Base-by-base conservation (phyloP, 2,113 vertebrate species). In the Epinephelus lanceolatus region DNA sequence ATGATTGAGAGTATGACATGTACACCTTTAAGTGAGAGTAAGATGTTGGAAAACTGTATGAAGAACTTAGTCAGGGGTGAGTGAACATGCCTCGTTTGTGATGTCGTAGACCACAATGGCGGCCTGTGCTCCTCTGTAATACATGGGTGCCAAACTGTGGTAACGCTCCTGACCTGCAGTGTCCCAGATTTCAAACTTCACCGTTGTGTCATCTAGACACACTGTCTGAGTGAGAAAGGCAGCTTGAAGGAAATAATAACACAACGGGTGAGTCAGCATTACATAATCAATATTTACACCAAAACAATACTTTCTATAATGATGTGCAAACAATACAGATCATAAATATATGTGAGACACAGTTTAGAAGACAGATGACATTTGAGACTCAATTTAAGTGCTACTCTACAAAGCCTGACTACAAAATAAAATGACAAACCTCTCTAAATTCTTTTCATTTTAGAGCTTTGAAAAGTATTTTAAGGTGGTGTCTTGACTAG, bases 111-210 rank as follows among this genome's bases (percentile, higher is more conserved):
- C 98, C 93, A 99, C 98, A 81, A 99, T 99, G 86, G 98, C 98
- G 60, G 98, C 98, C 93, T 99, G 98, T 0, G 98, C 98, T 86
- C 98, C 98, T 96, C 98, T 96, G 96, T 99, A 99, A 94, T 99
- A 99, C 98, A 99, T 99, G 57, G 98, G 98, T 19, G 98, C 98
- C 93, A 99, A 95, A 94, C 98, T 99, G 94, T 99, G 98, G 94
- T 99, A 99, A 68, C 98, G 96, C 85, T 99, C 98, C 85, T 99
- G 98, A 71, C 98, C 98, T 81, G 98, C 98, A 78, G 98, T 99
- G 92, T 99, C 98, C 98, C 98, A 99, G 84, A 99, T 99, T 93
- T 99, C 98, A 97, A 99, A 99, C 91, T 99, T 99, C 90, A 99
- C 98, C 1, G 98, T 99, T 80, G 98, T 99, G 91, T 99, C 98